Evolutionary conservation across 2,113 vertebrate species (phyloP), one percentile per base, ranked within the genome.

Genomic region (Laticauda laticaudata): DNA sequence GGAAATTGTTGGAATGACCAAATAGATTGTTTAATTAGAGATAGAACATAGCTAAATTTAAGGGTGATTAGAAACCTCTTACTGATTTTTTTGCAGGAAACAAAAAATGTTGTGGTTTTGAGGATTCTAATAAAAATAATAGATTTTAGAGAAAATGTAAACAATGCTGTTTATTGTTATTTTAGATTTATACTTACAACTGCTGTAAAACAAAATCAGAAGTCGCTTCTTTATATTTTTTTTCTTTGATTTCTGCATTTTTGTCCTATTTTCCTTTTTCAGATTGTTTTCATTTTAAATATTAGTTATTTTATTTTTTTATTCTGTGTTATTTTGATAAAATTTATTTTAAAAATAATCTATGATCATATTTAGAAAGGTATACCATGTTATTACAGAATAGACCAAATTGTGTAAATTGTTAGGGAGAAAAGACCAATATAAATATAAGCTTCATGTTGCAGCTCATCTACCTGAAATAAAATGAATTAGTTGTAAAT

Each of bases 401-500:
- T 0, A 51, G 61, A 91, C 51, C 0, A 14, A 59, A 24, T 24
- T 57, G 7, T 15, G 29, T 64, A 64, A n/a, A 64, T 29, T 64
- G 29, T 69, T 29, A 69, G 23, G 55, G 1, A 10, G 20, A 29
- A 9, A 88, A 81, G 8, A 21, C 0, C 12, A 4, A 39, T 51
- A 81, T 18, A 61, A 23, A 23, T 0, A 20, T 0, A 0, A 20
- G 11, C 81, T 61, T 12, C 26, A 10, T 48, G 14, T 0, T 2
- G 5, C 20, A 1, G 53, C 15, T 26, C 24, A 39, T 53, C 45
- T 89, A 2, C 39, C 53, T 10, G 20, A 48, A n/a, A 14, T 4
- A 59, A 86, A 1, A 20, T 43, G 0, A 51, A 81, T 3, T 43
- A 2, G 29, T 1, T 2, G 3, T 4, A 23, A 2, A 2, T 29